Base-by-base conservation (phyloP, 2,113 vertebrate species). In the Genyomyrus donnyi region DNA sequence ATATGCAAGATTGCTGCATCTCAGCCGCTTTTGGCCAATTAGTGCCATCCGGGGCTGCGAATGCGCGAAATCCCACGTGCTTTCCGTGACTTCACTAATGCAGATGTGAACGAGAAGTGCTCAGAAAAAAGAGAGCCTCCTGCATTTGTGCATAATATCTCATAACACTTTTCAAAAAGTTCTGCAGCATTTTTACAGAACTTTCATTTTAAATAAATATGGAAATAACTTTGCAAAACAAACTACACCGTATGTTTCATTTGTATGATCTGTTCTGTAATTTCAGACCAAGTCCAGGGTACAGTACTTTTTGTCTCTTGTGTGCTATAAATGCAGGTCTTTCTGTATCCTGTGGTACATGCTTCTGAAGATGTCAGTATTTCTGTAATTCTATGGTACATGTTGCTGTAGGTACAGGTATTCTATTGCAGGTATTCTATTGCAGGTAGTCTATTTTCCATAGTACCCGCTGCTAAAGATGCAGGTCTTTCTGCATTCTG, bases 111-210 rank as follows among this genome's bases (percentile, higher is more conserved):
- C 35, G 49, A 87, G 46, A 53, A 87, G 85, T 17, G 48, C 85
- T 87, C 49, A 5, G 46, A 87, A 35, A 53, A 56, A 56, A 15
- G 27, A 7, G 4, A 27, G 1, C 5, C 53, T 56, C 19, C 13
- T 87, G 49, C 50, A 48, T 53, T 53, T 87, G 9, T 39, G 85
- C 85, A 87, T 87, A 87, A 87, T 53, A 53, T 53, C 49, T 53
- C 50, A 87, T 53, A 35, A 52, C 27, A 49, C 85, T 87, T 53
- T 53, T 48, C 31, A 53, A 19, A 86, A 52, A 87, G 49, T 87
- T 35, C 85, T 45, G 21, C 19, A 48, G 45, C 45, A 85, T 46
- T 85, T 85, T 48, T 9, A 35, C 50, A 56, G 15, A 52, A 53
- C 27, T 31, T 80, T 19, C 35, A 19, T 80, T 42, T 80, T 42